Conservation (phyloP, 2,888 invertebrate species). For the Notodonta dromedarius region DNA sequence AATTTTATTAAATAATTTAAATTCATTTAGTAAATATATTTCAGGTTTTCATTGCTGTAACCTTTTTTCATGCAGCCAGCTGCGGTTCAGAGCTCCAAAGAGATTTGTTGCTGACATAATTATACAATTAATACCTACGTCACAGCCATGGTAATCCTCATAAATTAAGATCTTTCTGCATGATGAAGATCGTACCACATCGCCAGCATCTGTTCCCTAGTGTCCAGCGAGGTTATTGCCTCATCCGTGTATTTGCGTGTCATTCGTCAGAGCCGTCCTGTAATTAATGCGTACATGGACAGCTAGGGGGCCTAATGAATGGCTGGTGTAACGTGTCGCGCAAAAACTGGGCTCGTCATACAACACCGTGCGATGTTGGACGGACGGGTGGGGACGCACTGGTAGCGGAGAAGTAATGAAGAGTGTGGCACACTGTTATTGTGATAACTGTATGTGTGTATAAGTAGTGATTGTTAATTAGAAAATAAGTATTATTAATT, state of each 20-base stretch:
- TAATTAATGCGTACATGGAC: conserved; percentile 77
- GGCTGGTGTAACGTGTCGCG: conserved; percentile 68
- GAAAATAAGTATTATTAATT: too few relatives aligned
- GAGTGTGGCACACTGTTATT: too few relatives aligned
- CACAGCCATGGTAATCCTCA: background rate
- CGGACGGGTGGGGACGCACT: conserved; percentile 23
- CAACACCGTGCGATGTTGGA: conserved; percentile 52
- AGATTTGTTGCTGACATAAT: background rate
- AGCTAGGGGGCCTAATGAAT: conserved; percentile 72
- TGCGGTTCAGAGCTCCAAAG: background rate
- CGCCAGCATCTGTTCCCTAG: background rate
- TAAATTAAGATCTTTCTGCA: conserved; percentile 3
- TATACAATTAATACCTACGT: background rate
- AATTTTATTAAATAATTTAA: too few relatives aligned
- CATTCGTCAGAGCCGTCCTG: conserved; percentile 68
- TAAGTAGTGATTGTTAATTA: too few relatives aligned
- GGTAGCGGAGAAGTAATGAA: conserved; percentile 21
- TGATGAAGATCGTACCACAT: conserved; percentile 16
- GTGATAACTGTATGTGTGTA: too few relatives aligned
- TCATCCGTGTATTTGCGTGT: conserved; percentile 52
- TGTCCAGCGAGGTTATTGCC: conserved; percentile 28
- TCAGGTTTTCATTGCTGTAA: too few relatives aligned
- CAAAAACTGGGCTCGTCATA: conserved; percentile 76
- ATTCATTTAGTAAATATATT: too few relatives aligned
- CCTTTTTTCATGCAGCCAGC: too few relatives aligned